Conservation (phyloP, 2,113 vertebrate genomes). For the Centropus unirufus region DNA sequence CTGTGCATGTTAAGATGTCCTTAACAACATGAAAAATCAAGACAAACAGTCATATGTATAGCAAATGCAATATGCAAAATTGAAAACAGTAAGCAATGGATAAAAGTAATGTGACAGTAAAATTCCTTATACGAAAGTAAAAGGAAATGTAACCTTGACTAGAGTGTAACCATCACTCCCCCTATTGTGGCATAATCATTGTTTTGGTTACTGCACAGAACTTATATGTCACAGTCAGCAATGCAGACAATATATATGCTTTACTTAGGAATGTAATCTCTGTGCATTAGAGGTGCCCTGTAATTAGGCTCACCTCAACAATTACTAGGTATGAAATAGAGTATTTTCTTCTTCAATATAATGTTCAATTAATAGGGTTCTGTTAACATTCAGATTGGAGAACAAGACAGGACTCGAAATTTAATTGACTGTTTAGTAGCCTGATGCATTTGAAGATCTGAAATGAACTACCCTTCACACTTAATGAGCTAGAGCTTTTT, state of each 20-base stretch:
- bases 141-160: not conserved
- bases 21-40: not conserved
- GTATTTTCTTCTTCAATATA: not conserved
- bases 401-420: not conserved
- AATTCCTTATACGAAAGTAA: not conserved
- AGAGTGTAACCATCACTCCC: not conserved
- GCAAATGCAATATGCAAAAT: not conserved
- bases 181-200: not conserved
- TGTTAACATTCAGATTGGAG: not conserved
- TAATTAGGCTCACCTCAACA: not conserved
- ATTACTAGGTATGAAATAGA: not conserved
- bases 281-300: not conserved
- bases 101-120: not conserved
- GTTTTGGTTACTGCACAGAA: not conserved
- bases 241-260: not conserved
- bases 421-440: not conserved
- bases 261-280: not conserved
- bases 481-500: conserved; percentile 11
- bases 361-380: not conserved
- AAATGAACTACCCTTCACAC: not conserved
- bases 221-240: not conserved
- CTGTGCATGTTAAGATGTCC: not conserved
- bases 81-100: not conserved
- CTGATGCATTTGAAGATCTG: not conserved
- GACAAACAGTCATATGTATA: not conserved